These are phyloP conservation scores for Stegophylla sp. DNA, from an alignment of 2,888 invertebrate genomes.

Conservation along the genomic window DNA sequence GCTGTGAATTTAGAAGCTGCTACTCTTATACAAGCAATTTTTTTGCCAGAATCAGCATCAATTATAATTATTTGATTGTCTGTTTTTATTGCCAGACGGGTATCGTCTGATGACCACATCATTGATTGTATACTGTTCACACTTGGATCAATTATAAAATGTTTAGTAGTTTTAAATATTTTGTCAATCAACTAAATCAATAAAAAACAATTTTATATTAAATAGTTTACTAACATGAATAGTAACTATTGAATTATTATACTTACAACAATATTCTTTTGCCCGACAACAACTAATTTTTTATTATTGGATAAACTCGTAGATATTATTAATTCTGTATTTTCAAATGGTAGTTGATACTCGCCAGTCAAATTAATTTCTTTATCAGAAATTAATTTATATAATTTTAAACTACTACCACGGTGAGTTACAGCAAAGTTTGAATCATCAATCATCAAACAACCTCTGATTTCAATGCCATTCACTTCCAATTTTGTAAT, in stretches of 20 bases:
- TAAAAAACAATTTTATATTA: slow-evolving; percentile 6
- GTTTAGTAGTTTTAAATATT: not conserved
- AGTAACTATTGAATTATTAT: not conserved
- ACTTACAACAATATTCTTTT: slow-evolving; percentile 46
- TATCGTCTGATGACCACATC: slow-evolving; percentile 39
- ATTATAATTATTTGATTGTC: slow-evolving; percentile 42
- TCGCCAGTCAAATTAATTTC: not conserved
- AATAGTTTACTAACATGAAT: not conserved
- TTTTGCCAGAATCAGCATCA: slow-evolving; percentile 21
- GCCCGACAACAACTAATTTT: slow-evolving; percentile 31
- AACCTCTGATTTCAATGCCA: slow-evolving; percentile 30
- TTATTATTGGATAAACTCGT: slow-evolving; percentile 38
- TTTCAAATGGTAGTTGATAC: slow-evolving; percentile 18
- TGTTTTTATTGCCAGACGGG: slow-evolving; percentile 22
- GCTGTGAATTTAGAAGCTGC: slow-evolving; percentile 25
- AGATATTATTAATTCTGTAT: not conserved
- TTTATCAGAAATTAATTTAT: not conserved
- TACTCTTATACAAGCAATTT: slow-evolving; percentile 43
- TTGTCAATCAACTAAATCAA: slow-evolving; percentile 42
- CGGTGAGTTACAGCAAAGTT: slow-evolving; percentile 26
- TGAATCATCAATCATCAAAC: slow-evolving; percentile 29
- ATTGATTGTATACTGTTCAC: slow-evolving; percentile 45
- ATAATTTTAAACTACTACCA: slow-evolving; percentile 25
- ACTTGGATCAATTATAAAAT: not conserved
- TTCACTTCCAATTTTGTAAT: not conserved